Evolutionary conservation across 2,113 vertebrate species (phyloP).

Genomic region (Lucifuga dentata): DNA sequence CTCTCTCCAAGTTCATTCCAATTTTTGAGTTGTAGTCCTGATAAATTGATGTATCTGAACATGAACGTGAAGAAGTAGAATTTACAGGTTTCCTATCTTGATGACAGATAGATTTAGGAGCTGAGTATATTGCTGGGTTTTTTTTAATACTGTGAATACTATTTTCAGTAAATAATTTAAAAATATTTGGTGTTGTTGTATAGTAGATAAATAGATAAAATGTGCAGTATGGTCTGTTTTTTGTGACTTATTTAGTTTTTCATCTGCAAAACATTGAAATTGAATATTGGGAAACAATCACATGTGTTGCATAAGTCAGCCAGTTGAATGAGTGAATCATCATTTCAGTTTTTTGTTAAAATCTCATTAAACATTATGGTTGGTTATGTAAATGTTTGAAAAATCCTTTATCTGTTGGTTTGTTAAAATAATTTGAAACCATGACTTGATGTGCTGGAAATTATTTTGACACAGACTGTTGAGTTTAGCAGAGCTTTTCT

Average conservation of each 20-base stretch:
- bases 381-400: constrained; percentile 27
- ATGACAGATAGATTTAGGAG: too few relatives aligned
- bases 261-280: too few relatives aligned
- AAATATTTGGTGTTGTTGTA: too few relatives aligned
- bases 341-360: neutral
- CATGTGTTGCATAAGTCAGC: neutral
- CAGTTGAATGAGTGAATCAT: neutral
- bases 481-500: constrained; percentile 60
- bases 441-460: constrained; percentile 17
- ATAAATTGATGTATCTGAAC: neutral
- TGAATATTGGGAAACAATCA: too few relatives aligned
- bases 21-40: neutral
- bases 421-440: constrained; percentile 36
- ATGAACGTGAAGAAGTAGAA: too few relatives aligned
- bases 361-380: neutral
- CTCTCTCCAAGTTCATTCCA: neutral
- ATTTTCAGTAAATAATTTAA: too few relatives aligned
- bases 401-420: constrained; percentile 27
- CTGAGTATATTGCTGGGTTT: too few relatives aligned
- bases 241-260: too few relatives aligned
- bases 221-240: too few relatives aligned
- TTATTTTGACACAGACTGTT: constrained; percentile 47
- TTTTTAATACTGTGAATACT: neutral
- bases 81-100: too few relatives aligned
- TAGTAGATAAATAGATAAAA: too few relatives aligned